These are phyloP conservation scores for Ondatra zibethicus DNA, from an alignment of 2,113 vertebrate species.

Conservation along the genomic window DNA sequence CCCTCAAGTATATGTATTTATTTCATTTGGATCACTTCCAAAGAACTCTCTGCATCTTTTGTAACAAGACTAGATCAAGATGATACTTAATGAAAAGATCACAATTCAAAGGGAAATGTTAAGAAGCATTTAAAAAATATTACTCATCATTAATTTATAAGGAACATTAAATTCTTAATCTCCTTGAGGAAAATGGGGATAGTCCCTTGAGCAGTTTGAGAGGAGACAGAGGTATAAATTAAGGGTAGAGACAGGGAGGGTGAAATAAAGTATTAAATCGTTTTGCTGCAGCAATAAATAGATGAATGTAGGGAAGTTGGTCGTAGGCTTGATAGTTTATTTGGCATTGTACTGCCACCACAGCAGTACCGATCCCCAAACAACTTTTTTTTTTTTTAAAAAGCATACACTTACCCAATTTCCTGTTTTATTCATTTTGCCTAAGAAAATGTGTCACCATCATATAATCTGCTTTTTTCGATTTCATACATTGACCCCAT, in stretches of 20 bases:
- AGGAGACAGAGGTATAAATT: background rate
- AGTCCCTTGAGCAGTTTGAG: background rate
- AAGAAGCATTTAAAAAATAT: background rate
- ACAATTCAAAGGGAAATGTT: constrained; percentile 34
- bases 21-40: constrained; percentile 68
- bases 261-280: background rate
- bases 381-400: background rate
- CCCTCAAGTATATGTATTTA: constrained; percentile 67
- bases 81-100: constrained; percentile 39
- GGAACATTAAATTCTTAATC: background rate
- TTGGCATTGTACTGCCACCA: background rate
- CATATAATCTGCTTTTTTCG: background rate
- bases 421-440: background rate
- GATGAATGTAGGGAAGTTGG: background rate
- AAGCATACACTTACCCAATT: background rate
- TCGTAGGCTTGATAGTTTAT: accelerated
- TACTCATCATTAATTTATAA: background rate
- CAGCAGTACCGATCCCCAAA: accelerated
- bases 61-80: constrained; percentile 5
- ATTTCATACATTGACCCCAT: background rate
- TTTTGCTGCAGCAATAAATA: background rate
- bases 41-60: constrained; percentile 49
- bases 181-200: constrained; percentile 7
- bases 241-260: background rate
- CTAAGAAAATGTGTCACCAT: background rate